Evolutionary conservation across 2,113 vertebrate species (phyloP).

Genomic region (Formicarius rufipectus): DNA sequence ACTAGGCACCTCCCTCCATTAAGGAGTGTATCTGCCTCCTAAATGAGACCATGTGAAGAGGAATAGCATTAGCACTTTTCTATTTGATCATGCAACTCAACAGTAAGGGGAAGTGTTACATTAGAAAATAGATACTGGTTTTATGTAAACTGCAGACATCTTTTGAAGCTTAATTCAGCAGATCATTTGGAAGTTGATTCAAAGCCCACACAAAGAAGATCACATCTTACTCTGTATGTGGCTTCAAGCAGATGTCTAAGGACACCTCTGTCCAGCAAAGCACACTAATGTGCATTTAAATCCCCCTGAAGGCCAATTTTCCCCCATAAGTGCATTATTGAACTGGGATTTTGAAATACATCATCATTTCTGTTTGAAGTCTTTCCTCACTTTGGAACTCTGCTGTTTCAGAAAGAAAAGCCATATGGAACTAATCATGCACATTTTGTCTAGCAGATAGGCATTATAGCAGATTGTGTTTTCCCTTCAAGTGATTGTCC

Average conservation of each 20-base stretch:
- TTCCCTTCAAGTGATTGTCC: conserved; percentile 36
- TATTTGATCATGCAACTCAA: not conserved
- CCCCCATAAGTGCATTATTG: not conserved
- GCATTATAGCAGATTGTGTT: conserved; percentile 49
- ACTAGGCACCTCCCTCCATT: not conserved
- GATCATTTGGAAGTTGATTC: not conserved
- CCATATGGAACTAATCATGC: conserved; percentile 51
- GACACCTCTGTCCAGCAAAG: not conserved
- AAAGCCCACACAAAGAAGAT: not conserved
- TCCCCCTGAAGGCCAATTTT: not conserved
- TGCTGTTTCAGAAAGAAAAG: not conserved
- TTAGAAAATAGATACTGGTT: not conserved
- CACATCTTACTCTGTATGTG: not conserved
- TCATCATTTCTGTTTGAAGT: conserved; percentile 1
- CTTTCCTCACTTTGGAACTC: not conserved
- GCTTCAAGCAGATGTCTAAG: not conserved
- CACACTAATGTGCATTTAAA: not conserved
- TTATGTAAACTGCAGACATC: not conserved
- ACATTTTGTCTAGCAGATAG: conserved; percentile 45
- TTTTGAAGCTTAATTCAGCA: not conserved
- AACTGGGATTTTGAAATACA: conserved; percentile 3
- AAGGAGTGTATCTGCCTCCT: not conserved
- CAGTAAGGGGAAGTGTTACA: not conserved
- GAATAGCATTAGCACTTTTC: not conserved
- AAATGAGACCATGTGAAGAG: not conserved